A percentile compares a stretch with the other conserved stretches of the same genome.
phyloP scores from a whole-genome alignment of 2,113 vertebrate genomes.

The Aleadryas rufinucha region DNA sequence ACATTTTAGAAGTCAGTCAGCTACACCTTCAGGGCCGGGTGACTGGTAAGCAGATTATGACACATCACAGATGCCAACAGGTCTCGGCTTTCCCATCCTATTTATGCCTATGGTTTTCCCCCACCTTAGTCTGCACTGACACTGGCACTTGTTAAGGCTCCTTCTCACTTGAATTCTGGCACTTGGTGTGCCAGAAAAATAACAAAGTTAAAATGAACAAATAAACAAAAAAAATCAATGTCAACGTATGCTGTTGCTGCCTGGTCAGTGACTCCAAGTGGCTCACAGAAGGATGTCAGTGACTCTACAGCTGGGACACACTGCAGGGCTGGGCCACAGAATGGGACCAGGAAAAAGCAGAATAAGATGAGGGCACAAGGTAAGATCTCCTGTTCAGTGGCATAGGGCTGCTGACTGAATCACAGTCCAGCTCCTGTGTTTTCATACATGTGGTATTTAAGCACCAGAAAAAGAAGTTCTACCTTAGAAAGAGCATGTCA shows the following conservation, averaged over 20 bases:
- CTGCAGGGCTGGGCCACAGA: neutral
- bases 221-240: neutral
- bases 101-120: neutral
- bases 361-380: neutral
- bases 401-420: neutral
- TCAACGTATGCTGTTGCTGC: neutral
- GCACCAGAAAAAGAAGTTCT: neutral
- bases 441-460: neutral
- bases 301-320: neutral
- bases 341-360: neutral
- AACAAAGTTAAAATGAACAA: neutral
- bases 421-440: neutral
- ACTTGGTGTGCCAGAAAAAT: neutral
- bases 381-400: neutral
- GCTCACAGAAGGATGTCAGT: neutral
- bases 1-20: neutral
- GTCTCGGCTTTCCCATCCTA: neutral
- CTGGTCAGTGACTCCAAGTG: neutral
- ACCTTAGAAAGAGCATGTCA: slow-evolving; percentile 99
- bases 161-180: neutral
- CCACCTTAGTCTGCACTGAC: neutral
- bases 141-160: neutral
- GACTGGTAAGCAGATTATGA: neutral
- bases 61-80: neutral
- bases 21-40: neutral